Base-by-base conservation (phyloP, 2,797 vertebrate species). In the Monodelphis domestica region DNA sequence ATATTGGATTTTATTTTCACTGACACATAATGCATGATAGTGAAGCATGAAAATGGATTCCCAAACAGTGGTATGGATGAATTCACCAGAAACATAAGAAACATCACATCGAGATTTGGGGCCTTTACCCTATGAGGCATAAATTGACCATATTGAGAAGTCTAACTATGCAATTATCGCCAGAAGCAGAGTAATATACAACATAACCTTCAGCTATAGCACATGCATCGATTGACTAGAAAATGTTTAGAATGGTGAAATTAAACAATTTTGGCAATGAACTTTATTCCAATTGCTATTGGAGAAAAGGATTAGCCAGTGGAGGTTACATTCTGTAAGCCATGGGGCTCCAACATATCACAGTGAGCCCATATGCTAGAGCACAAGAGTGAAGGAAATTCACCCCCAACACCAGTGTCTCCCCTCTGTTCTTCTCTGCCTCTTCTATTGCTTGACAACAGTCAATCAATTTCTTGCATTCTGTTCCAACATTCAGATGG, bases 1-100 rank as follows among this genome's bases (percentile, higher is more conserved):
- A 54, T 29, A 52, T 89, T 54, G 26, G 30, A 52, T 53, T n/a
- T 53, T 59, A 54, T 91, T 87, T 89, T 91, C 38, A 95, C 50
- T 24, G 45, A 52, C 88, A 59, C 45, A 11, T 38, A 94, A 21
- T 10, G 17, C 33, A 28, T 26, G 53, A 53, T 2, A 10, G 52
- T 45, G 33, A 90, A 53, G n/a, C 50, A 63, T 7, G 30, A 52
- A 53, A 45, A 10, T 12, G 5, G 29, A 56, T 9, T 84, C 54
- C 14, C 51, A 50, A n/a, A 56, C 33, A 70, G 28, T 33, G 10
- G 53, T 70, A 78, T 53, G 53, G 28, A 70, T 88, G 26, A 33
- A 51, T 38, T 56, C 50, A 30, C 29, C n/a, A 17, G 56, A 30
- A 90, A 24, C 55, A 45, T n/a, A 45, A 14, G 1, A 28, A n/a